These are phyloP conservation scores for Schizothorax lantsangensis DNA, from an alignment of 2,797 vertebrate species.

Conservation along the genomic window DNA sequence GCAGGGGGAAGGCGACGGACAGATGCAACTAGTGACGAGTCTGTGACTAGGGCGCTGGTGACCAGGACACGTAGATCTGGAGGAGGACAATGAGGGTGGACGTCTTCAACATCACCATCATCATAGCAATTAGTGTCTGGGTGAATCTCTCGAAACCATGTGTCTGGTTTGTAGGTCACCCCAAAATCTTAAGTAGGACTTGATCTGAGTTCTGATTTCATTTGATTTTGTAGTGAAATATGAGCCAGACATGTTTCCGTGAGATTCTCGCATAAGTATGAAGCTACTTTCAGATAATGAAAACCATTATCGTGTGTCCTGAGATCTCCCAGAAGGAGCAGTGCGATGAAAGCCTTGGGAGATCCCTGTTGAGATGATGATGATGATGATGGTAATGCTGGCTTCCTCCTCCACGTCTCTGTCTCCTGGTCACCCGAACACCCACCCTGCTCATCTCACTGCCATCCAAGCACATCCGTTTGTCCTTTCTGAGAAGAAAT, in stretches of 20 bases:
- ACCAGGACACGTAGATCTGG: constrained; percentile 78
- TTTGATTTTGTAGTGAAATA: background rate
- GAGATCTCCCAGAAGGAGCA: background rate
- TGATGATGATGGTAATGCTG: constrained; percentile 55
- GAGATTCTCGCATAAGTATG: background rate
- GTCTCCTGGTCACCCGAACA: constrained; percentile 75
- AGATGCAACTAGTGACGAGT: constrained; percentile 96
- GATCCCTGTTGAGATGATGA: constrained; percentile 26
- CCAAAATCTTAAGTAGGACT: background rate
- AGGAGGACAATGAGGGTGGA: constrained; percentile 70
- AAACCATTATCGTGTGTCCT: background rate
- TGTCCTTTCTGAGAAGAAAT: constrained; percentile 72
- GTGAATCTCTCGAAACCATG: background rate
- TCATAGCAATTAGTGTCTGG: background rate
- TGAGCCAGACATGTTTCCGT: background rate
- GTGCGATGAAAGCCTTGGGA: background rate
- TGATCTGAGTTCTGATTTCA: background rate
- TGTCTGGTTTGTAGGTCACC: background rate
- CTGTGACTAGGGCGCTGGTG: constrained; percentile 92
- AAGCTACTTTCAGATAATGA: background rate
- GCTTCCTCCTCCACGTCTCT: constrained; percentile 78
- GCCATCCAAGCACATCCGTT: constrained; percentile 59
- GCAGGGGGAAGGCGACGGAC: constrained; percentile 88
- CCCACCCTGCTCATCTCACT: constrained; percentile 62
- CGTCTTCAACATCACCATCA: constrained; percentile 53